Evolutionary conservation across 2,113 vertebrate species (phyloP).

Genomic region (Neogobius melanostomus): DNA sequence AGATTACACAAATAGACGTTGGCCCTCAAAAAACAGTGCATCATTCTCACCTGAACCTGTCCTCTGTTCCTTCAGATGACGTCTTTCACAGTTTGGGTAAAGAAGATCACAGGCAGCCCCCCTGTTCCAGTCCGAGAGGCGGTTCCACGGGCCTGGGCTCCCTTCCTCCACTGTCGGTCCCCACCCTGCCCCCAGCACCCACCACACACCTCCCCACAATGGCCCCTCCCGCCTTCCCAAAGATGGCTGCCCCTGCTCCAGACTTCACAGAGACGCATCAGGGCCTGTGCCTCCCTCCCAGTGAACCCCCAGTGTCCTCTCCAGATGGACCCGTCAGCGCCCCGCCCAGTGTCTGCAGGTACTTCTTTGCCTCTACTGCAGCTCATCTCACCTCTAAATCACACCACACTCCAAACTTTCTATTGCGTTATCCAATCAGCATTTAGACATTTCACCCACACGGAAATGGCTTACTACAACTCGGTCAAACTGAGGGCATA

Average conservation of each 20-base stretch:
- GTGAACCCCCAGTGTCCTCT: constrained; percentile 78
- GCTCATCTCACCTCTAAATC: not conserved
- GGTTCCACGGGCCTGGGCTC: constrained; percentile 84
- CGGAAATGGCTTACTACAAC: too few species aligned
- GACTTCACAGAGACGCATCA: constrained; percentile 87
- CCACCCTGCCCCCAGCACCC: constrained; percentile 80
- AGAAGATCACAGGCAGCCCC: constrained; percentile 87
- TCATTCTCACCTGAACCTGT: not conserved
- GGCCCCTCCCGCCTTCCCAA: constrained; percentile 84
- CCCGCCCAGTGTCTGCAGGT: constrained; percentile 96
- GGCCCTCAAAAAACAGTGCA: too few species aligned
- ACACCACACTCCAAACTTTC: too few species aligned
- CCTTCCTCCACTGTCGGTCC: constrained; percentile 82
- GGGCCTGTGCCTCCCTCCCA: constrained; percentile 84
- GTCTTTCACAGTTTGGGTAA: constrained; percentile 92
- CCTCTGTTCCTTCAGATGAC: constrained; percentile 78
- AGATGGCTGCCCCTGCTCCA: constrained; percentile 83
- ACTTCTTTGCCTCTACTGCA: constrained; percentile 1
- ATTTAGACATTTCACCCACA: too few species aligned
- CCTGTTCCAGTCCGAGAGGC: constrained; percentile 82
- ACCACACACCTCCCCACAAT: constrained; percentile 84
- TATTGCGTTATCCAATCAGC: too few species aligned
- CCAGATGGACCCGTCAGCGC: constrained; percentile 86
- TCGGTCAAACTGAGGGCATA: too few species aligned
- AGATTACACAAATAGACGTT: too few species aligned